Percentiles rank a stretch among this genome's conserved stretches.
These are phyloP conservation scores for Apodemus sylvaticus DNA, from an alignment of 2,113 vertebrate species.

Conservation along the genomic window DNA sequence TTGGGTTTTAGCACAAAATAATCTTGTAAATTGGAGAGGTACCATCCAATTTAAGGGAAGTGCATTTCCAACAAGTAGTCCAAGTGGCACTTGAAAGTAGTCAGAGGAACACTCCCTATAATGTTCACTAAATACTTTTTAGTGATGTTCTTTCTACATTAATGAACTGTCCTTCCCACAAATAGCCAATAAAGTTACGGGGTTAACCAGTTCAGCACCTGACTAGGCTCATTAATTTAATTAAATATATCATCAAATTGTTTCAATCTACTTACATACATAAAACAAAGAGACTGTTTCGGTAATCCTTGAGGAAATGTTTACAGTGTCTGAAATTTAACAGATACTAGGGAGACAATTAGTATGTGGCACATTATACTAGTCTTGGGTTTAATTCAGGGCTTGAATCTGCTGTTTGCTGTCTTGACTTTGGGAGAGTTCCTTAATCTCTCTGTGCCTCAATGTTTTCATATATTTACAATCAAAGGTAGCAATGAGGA, in stretches of 20 bases:
- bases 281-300: background rate
- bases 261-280: background rate
- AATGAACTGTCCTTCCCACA: background rate
- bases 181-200: background rate
- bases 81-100: background rate
- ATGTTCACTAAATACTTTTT: background rate
- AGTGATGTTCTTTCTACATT: background rate
- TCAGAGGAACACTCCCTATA: background rate
- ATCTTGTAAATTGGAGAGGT: background rate
- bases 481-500: background rate
- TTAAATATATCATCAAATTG: background rate
- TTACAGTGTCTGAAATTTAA: conserved; percentile 21
- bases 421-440: conserved; percentile 1
- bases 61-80: background rate
- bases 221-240: background rate
- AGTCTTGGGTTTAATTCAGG: background rate
- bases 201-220: background rate
- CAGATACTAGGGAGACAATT: background rate
- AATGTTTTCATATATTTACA: background rate
- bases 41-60: background rate
- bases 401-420: background rate
- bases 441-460: conserved; percentile 17
- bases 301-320: background rate
- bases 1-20: background rate
- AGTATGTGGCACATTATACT: background rate